A percentile compares a stretch with the other conserved stretches of the same genome.
phyloP scores from a whole-genome alignment of 2,113 vertebrate species.

The Pampusana beccarii region DNA sequence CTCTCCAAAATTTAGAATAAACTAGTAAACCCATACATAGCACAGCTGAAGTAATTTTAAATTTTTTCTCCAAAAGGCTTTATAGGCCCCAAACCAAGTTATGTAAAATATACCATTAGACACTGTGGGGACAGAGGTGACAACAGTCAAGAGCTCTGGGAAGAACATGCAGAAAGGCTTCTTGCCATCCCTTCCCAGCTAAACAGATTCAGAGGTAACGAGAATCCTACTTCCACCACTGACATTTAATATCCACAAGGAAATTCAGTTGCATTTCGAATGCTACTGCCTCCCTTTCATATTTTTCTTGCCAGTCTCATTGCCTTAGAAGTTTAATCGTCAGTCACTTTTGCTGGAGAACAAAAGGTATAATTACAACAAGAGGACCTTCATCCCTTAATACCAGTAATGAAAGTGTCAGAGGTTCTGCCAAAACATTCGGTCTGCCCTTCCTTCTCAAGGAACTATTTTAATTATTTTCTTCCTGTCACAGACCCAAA shows the following conservation, averaged over 20 bases:
- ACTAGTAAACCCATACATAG: not conserved
- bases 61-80: not conserved
- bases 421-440: constrained; percentile 2
- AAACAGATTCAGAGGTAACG: not conserved
- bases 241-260: not conserved
- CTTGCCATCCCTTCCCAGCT: not conserved
- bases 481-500: constrained; percentile 13
- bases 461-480: constrained; percentile 41
- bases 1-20: not conserved
- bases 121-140: not conserved
- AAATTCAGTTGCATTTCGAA: not conserved
- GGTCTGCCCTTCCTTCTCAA: not conserved
- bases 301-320: not conserved
- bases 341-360: not conserved
- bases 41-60: not conserved
- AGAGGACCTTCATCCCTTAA: not conserved
- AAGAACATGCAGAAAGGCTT: accelerated
- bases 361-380: not conserved
- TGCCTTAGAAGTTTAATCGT: not conserved
- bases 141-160: not conserved
- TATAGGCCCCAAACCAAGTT: not conserved
- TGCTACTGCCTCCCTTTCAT: not conserved
- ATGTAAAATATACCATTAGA: not conserved
- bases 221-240: not conserved
- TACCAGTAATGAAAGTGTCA: not conserved